Conservation (phyloP, 2,888 invertebrate genomes). For the Ellobium chinense region DNA sequence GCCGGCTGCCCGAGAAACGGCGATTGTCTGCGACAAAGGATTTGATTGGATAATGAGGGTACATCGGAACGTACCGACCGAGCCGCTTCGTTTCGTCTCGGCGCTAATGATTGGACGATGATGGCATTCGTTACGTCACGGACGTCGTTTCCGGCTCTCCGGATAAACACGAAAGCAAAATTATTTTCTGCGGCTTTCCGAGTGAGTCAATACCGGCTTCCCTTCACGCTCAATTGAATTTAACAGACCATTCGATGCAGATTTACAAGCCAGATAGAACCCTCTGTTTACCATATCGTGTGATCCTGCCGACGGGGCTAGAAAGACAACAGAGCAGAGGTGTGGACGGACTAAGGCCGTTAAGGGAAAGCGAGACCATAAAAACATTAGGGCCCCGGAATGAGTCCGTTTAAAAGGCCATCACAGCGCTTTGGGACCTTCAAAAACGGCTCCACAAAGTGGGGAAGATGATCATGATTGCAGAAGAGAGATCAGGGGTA, state of each 20-base stretch:
- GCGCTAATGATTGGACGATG: neutral
- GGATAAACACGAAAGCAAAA: neutral
- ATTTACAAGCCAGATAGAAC: neutral
- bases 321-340: neutral
- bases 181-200: neutral
- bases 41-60: neutral
- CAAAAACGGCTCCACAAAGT: neutral
- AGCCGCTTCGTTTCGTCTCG: too few relatives aligned
- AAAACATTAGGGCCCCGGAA: neutral
- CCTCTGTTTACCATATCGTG: neutral
- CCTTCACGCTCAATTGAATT: neutral
- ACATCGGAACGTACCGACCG: neutral
- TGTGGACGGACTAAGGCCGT: neutral
- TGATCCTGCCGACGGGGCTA: neutral
- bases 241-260: neutral
- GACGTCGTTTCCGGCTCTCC: neutral
- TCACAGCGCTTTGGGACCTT: neutral
- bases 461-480: neutral
- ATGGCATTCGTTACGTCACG: neutral
- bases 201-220: neutral
- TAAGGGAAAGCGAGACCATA: neutral
- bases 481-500: neutral
- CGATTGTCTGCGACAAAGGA: neutral
- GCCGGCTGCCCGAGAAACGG: neutral
- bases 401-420: neutral